phyloP scores from a whole-genome alignment of 2,888 invertebrate genomes.

The Caenorhabditis imperialis region DNA sequence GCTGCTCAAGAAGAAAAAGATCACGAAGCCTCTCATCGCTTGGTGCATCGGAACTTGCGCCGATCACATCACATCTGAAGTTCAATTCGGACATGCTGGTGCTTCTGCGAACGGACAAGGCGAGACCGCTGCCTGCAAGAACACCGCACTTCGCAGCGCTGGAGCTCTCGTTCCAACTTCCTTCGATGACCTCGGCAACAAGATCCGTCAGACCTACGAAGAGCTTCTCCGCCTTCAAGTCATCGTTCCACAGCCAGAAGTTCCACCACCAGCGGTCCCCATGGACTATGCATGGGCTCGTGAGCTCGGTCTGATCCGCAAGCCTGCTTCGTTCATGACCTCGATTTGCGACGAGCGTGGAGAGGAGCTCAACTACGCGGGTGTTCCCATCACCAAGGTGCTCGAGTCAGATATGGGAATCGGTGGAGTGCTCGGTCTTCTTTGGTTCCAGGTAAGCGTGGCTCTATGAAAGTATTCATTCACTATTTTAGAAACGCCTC shows the following conservation, averaged over 20 bases:
- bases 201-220: constrained; percentile 79
- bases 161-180: constrained; percentile 93
- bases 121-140: constrained; percentile 95
- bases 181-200: constrained; percentile 90
- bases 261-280: constrained; percentile 98
- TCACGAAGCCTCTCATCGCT: constrained; percentile 94
- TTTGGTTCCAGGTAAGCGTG: constrained; percentile 98
- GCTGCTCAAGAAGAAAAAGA: constrained; percentile 84
- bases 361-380: constrained; percentile 86
- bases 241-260: constrained; percentile 90
- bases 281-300: constrained; percentile 99
- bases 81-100: constrained; percentile 99
- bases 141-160: constrained; percentile 86
- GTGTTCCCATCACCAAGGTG: constrained; percentile 87
- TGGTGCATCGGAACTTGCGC: constrained; percentile 95
- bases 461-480: constrained; percentile 62
- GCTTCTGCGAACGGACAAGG: constrained; percentile 93
- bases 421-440: constrained; percentile 93
- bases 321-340: constrained; percentile 99
- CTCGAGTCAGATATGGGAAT: constrained; percentile 95
- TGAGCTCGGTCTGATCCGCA: constrained; percentile 97
- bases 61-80: constrained; percentile 80
- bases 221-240: constrained; percentile 86
- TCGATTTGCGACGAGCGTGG: constrained; percentile 99
- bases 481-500: constrained; percentile 80